Percentiles rank a stretch among this genome's conserved stretches.
Evolutionary conservation across 1,140 invertebrate species (phyloP).

Genomic region (Mamestra configurata): DNA sequence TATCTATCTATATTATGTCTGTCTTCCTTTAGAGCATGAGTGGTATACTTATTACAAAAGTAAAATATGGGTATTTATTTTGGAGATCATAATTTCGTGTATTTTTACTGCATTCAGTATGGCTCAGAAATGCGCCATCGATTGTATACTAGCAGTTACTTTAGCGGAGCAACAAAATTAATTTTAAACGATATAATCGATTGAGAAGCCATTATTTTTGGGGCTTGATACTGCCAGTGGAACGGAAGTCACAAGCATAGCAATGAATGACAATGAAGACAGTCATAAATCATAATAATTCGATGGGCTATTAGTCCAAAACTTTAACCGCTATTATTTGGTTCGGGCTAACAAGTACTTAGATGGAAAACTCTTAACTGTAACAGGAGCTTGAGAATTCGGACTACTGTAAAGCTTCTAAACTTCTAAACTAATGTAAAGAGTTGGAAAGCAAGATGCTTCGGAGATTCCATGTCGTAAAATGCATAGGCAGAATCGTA

Average conservation of each 20-base stretch:
- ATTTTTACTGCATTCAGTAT: background rate
- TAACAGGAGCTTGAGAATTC: too few species aligned
- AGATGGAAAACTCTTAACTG: background rate
- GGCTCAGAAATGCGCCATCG: background rate
- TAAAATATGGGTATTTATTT: background rate
- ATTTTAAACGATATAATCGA: slow-evolving; percentile 31
- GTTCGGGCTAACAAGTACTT: background rate
- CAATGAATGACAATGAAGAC: slow-evolving; percentile 46
- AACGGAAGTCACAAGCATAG: slow-evolving; percentile 41
- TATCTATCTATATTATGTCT: background rate
- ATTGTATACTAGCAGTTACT: background rate
- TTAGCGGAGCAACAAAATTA: background rate
- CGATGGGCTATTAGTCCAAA: slow-evolving; percentile 33
- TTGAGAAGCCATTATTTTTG: slow-evolving; percentile 39
- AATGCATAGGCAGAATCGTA: too few species aligned
- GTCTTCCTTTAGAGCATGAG: too few species aligned
- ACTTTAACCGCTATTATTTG: background rate
- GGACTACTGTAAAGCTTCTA: too few species aligned
- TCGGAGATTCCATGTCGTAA: too few species aligned
- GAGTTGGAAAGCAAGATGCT: too few species aligned
- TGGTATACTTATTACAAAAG: too few species aligned
- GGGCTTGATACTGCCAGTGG: slow-evolving; percentile 17
- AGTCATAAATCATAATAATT: slow-evolving; percentile 13
- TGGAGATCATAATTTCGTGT: background rate
- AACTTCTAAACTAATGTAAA: too few species aligned